Percentiles rank a stretch among this genome's conserved stretches.
Conservation (phyloP, 2,113 vertebrate species). For the Mohoua ochrocephala region DNA sequence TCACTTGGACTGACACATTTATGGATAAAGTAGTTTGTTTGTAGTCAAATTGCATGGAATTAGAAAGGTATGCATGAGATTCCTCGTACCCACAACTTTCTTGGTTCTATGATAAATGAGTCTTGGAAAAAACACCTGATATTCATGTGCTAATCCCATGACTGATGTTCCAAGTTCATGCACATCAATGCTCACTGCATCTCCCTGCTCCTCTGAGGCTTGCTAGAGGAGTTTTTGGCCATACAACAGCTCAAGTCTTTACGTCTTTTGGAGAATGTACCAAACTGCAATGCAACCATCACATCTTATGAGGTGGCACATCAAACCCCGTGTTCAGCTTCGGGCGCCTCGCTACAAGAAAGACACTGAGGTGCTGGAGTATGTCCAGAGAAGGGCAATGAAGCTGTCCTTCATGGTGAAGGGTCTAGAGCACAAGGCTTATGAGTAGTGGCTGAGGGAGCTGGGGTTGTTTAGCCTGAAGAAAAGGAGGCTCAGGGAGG, state of each 20-base stretch:
- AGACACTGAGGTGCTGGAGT: background rate
- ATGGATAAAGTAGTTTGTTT: background rate
- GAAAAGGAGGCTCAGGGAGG: background rate
- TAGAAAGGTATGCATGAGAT: background rate
- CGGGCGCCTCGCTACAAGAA: background rate
- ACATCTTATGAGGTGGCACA: background rate
- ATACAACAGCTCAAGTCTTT: background rate
- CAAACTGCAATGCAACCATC: background rate
- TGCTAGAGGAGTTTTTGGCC: background rate
- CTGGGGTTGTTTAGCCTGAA: background rate
- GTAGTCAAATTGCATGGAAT: background rate
- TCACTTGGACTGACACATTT: background rate
- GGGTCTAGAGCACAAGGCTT: background rate
- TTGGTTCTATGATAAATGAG: background rate
- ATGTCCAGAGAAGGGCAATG: background rate
- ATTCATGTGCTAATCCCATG: background rate
- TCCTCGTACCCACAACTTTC: background rate
- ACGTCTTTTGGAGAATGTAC: background rate
- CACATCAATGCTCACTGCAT: background rate
- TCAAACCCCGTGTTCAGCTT: background rate
- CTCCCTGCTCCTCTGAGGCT: background rate
- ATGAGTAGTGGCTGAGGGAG: background rate
- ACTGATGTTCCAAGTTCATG: background rate
- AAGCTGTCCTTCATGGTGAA: background rate
- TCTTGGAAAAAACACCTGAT: background rate